Evolutionary conservation across 2,888 invertebrate species (phyloP), one percentile per base, ranked within the genome.

Genomic region (Leptodirus hochenwartii): DNA sequence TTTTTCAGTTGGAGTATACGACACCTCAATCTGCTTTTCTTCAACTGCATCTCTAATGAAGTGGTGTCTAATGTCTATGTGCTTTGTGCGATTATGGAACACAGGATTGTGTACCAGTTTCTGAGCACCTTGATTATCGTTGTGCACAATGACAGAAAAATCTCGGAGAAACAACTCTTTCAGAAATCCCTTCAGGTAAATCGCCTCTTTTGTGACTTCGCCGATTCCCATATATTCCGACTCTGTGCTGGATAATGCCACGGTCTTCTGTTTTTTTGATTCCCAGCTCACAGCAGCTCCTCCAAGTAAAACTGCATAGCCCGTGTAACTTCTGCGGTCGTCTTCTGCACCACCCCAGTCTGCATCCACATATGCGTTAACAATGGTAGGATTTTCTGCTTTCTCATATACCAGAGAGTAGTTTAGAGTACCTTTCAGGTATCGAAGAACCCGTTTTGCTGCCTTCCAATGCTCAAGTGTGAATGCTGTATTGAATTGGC

Each of bases 141-240:
- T n/a, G n/a, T n/a, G n/a, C n/a, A n/a, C n/a, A n/a, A n/a, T n/a
- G n/a, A n/a, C n/a, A n/a, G n/a, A n/a, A n/a, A n/a, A n/a, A n/a
- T n/a, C n/a, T n/a, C n/a, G n/a, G n/a, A n/a, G n/a, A n/a, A n/a
- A n/a, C n/a, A n/a, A n/a, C n/a, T n/a, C n/a, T n/a, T n/a, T n/a
- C n/a, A n/a, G n/a, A n/a, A n/a, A n/a, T n/a, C n/a, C n/a, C n/a
- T n/a, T n/a, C n/a, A n/a, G n/a, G n/a, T n/a, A n/a, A n/a, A n/a
- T n/a, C n/a, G n/a, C n/a, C n/a, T n/a, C n/a, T n/a, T n/a, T n/a
- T n/a, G n/a, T n/a, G n/a, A n/a, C n/a, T n/a, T n/a, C n/a, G n/a
- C n/a, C n/a, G n/a, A n/a, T n/a, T n/a, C n/a, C 41, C 40, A 47
- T 41, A 37, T 45, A 47, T 34, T 47, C 42, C 4, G 44, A 42